phyloP scores from a whole-genome alignment of 2,888 invertebrate species.

The Pseudolycoriella hygida region DNA sequence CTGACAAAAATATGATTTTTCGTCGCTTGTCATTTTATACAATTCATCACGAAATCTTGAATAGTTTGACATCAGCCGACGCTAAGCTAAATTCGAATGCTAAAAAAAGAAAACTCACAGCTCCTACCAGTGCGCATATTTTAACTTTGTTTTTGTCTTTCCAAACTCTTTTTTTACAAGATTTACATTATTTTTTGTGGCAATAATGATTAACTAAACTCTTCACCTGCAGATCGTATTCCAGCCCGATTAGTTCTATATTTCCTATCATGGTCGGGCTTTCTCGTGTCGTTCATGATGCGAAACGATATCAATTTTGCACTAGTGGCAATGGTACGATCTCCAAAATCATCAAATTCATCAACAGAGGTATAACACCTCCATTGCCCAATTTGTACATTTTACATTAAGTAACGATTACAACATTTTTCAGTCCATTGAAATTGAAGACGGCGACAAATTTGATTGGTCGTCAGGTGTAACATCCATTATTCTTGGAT shows the following conservation, averaged over 20 bases:
- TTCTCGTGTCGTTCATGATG: constrained; percentile 60
- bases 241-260: constrained; percentile 53
- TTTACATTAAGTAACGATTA: constrained; percentile 16
- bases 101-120: no score
- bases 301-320: constrained; percentile 54
- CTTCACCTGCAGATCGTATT: constrained; percentile 17
- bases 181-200: no score
- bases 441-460: constrained; percentile 8
- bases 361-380: constrained; percentile 4
- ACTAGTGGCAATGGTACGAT: constrained; percentile 45
- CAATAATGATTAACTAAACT: no score
- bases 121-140: no score
- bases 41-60: no score
- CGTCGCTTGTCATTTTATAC: no score
- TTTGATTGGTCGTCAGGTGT: constrained; percentile 44
- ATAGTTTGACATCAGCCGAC: no score
- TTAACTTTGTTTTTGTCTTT: no score
- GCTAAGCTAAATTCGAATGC: no score
- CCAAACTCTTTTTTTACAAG: no score
- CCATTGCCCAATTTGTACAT: no score
- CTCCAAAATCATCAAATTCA: constrained; percentile 11
- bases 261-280: constrained; percentile 52
- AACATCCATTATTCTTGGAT: constrained; percentile 46
- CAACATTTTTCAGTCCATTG: neutral
- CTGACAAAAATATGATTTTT: no score